Base-by-base conservation (phyloP, 92 coral and sea anemone genomes). In the Scolanthus callimorphus region DNA sequence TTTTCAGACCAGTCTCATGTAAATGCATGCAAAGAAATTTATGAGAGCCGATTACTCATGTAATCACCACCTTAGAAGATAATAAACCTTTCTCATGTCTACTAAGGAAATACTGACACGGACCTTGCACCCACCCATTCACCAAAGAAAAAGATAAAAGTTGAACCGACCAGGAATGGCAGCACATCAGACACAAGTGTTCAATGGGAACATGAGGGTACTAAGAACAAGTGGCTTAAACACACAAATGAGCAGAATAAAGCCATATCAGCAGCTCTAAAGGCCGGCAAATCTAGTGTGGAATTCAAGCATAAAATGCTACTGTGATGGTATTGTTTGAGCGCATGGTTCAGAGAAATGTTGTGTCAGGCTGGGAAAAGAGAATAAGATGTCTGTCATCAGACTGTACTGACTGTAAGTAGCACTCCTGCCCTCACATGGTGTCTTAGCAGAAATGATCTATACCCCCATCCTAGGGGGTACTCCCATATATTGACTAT, bases 331-430 rank as follows among this genome's bases (percentile, higher is more conserved):
- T 91, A 4, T 44, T 76, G 31, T 91, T 91, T 80, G 96, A 79
- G 17, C 50, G 81, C 57, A 91, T 91, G 97, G 96, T 91, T 28
- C 97, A 91, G 51, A 61, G 96, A 37, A 91, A 91, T 48, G 57
- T 53, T 28, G 78, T 81, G 46, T 73, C 91, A 46, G 97, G 97
- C 31, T 91, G 95, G 95, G 97, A 91, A 67, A 83, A 74, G 41
- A 82, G 90, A 69, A 69, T 88, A 0, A 55, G 97, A 52, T 91
- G 97, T 60, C 31, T 79, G 72, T 62, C 70, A 21, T 38, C 74
- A 23, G 84, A 65, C 60, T 71, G 55, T 57, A 30, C 49, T 51
- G 81, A 80, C 60, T 74, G 87, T 80, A 67, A 67, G 87, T 23
- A 12, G n/a, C n/a, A n/a, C n/a, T n/a, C n/a, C n/a, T n/a, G n/a